phyloP scores from a whole-genome alignment of 2,888 invertebrate species.

The Habrosyne pyritoides region DNA sequence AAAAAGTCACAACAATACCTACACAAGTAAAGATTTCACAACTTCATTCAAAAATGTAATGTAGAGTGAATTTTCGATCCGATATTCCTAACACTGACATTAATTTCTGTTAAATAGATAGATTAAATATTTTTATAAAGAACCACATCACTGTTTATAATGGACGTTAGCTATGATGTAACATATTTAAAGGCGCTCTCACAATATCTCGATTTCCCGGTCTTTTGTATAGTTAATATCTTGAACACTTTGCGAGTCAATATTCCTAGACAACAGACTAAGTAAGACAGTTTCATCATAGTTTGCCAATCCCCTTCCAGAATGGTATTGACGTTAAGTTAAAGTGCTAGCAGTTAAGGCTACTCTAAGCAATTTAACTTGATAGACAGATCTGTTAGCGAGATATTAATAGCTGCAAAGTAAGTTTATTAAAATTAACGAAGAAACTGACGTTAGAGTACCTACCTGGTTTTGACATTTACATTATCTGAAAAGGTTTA shows the following conservation, averaged over 20 bases:
- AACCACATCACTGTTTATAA: neutral
- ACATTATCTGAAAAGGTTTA: no score
- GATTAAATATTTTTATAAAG: neutral
- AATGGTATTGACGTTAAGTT: conserved; percentile 29
- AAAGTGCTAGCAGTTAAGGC: conserved; percentile 45
- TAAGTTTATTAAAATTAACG: neutral
- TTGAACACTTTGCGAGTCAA: conserved; percentile 22
- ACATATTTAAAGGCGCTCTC: neutral
- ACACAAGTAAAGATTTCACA: no score
- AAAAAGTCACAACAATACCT: no score
- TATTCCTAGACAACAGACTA: conserved; percentile 22
- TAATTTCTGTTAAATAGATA: no score
- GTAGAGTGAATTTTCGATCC: no score
- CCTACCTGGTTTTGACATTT: no score
- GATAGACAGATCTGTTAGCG: neutral
- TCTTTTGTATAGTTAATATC: neutral
- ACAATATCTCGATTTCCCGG: neutral
- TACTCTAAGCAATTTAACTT: neutral
- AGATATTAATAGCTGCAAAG: neutral
- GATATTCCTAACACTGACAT: no score
- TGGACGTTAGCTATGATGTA: neutral
- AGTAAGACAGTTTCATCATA: conserved; percentile 24
- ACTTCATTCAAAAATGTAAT: no score
- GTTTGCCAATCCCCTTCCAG: conserved; percentile 8
- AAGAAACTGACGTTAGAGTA: neutral